Conservation (phyloP, 2,888 invertebrate genomes). For the Argyresthia goedartella region DNA sequence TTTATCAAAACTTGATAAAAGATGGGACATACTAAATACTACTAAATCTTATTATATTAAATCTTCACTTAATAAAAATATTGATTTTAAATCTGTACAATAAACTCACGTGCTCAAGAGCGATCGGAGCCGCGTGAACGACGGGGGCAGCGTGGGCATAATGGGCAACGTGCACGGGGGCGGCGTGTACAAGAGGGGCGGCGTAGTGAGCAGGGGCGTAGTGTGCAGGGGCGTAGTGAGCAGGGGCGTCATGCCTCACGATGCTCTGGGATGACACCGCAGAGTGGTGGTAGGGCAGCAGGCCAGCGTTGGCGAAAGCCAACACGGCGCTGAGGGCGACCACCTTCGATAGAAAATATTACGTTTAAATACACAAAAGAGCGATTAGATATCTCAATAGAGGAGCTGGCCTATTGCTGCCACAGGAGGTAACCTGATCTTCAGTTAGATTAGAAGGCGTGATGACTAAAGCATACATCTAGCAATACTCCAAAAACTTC, state of each 20-base stretch:
- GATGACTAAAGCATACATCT: too few relatives aligned
- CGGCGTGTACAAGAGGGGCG: constrained; percentile 25
- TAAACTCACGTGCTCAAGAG: too few relatives aligned
- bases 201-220: constrained; percentile 27
- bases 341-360: constrained; percentile 28
- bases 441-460: too few relatives aligned
- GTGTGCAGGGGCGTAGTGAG: constrained; percentile 41
- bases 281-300: constrained; percentile 53
- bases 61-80: too few relatives aligned
- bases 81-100: too few relatives aligned
- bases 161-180: constrained; percentile 25
- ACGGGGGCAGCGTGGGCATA: constrained; percentile 14
- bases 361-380: background rate
- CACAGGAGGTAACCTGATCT: too few relatives aligned
- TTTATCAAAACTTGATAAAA: too few relatives aligned
- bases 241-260: constrained; percentile 53
- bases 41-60: too few relatives aligned
- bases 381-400: background rate
- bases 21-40: too few relatives aligned
- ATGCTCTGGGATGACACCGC: constrained; percentile 68
- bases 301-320: constrained; percentile 68
- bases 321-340: constrained; percentile 58
- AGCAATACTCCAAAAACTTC: too few relatives aligned
- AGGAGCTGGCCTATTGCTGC: too few relatives aligned
- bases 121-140: constrained; percentile 8